Evolutionary conservation across 2,888 invertebrate species (phyloP), one percentile per base, ranked within the genome.

Genomic region (Monopis laevigella): DNA sequence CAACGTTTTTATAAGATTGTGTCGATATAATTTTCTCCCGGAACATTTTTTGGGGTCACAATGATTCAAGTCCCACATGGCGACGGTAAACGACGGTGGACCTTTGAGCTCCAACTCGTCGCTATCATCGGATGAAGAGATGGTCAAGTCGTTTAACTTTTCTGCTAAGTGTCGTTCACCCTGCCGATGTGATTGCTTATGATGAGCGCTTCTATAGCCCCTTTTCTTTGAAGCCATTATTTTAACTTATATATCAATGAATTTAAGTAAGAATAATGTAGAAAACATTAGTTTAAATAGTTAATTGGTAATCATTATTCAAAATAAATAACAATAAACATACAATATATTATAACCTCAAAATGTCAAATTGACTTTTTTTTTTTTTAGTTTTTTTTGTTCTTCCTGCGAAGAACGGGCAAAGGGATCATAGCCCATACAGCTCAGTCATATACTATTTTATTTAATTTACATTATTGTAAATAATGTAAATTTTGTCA

Each of bases 31-130:
- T 77, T 98, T 98, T 50, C 96, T 83, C 0, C 99, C 99, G 0
- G 97, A 96, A 69, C 99, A 99, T 63, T 96, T 93, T 61, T 93
- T 96, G 0, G 98, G 98, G 72, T 99, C 98, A 65, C 99, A 99
- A 43, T 99, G 99, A 57, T 94, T 94, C 41, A 99, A 84, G 64
- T 99, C 99, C 98, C 99, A 99, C 98, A 99, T 99, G 45, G 88
- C 92, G 38, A 93, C 90, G 12, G 86, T 85, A 66, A 92, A 96
- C 1, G 68, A 52, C 2, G 86, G 82, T 48, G 75, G 68, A 1
- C 57, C 53, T 17, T 65, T 59, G 10, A 63, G 64, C 28, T 55
- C 50, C 21, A 52, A 58, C 1, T 54, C 57, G 5, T 61, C 62
- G 42, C 58, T 65, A 10, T 65, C 66, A 16, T 62, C 65, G 8